A percentile compares a stretch with the other conserved stretches of the same genome.
Evolutionary conservation across 2,113 vertebrate species (phyloP).

Genomic region (Notiomystis cincta): DNA sequence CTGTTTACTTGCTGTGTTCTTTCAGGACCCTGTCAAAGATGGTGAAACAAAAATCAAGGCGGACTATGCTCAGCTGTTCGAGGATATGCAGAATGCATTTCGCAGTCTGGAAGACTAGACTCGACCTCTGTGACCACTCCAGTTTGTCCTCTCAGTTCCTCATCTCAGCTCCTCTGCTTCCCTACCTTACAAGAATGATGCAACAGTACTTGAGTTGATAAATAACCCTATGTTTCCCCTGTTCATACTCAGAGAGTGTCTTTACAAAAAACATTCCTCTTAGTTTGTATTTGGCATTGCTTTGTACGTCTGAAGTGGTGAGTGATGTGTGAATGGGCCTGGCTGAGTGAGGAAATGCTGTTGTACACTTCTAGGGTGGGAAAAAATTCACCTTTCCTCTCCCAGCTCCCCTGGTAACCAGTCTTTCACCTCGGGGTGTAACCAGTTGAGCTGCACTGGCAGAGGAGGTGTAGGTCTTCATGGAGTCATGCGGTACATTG

Average conservation of each 20-base stretch:
- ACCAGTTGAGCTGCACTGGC: neutral
- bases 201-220: conserved; percentile 67
- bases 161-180: conserved; percentile 71
- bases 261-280: conserved; percentile 75
- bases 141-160: conserved; percentile 61
- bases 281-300: conserved; percentile 58
- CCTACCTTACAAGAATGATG: conserved; percentile 66
- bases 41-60: conserved; percentile 94
- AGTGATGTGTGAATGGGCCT: conserved; percentile 37
- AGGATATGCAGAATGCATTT: conserved; percentile 98
- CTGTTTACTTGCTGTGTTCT: neutral
- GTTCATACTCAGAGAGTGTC: conserved; percentile 59
- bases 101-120: conserved; percentile 92
- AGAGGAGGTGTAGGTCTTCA: conserved; percentile 10
- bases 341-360: conserved; percentile 42
- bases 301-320: conserved; percentile 36
- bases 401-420: neutral
- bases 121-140: conserved; percentile 30
- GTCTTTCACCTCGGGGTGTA: neutral
- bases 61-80: conserved; percentile 89
- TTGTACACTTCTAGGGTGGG: conserved; percentile 54
- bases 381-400: neutral
- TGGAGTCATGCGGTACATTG: neutral
- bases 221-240: conserved; percentile 52
- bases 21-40: conserved; percentile 92